These are phyloP conservation scores for Varroa destructor DNA, from an alignment of 1,140 invertebrate genomes.

Conservation along the genomic window DNA sequence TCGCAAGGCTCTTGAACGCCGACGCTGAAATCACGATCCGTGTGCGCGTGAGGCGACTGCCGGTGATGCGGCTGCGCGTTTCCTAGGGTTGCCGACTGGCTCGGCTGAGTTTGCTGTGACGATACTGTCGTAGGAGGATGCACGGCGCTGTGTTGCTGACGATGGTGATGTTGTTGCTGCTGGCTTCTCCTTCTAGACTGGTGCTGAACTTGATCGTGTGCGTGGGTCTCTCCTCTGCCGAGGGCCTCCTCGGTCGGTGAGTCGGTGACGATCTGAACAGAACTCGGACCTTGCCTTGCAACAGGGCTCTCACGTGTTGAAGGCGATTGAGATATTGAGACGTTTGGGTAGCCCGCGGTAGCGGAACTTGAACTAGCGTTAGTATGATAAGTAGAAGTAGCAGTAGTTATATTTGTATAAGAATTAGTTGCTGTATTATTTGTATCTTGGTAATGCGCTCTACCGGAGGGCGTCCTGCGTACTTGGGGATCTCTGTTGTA, in stretches of 20 bases:
- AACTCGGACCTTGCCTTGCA: slow-evolving; percentile 28
- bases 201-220: slow-evolving; percentile 3
- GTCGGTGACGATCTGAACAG: slow-evolving; percentile 28
- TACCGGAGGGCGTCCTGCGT: slow-evolving; percentile 23
- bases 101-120: no score
- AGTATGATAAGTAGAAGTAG: not conserved
- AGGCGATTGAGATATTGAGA: slow-evolving; percentile 28
- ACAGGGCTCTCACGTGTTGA: slow-evolving; percentile 28
- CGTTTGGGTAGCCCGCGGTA: slow-evolving; percentile 25
- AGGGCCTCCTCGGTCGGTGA: slow-evolving; percentile 20
- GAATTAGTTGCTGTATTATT: not conserved
- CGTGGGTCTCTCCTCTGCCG: not conserved
- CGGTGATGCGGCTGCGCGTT: no score
- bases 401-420: not conserved
- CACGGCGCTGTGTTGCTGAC: not conserved
- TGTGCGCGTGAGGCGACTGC: no score
- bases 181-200: slow-evolving; percentile 25
- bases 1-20: no score
- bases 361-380: slow-evolving; percentile 12
- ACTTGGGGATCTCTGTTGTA: slow-evolving; percentile 28
- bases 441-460: slow-evolving; percentile 20
- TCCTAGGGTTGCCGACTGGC: no score
- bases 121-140: no score
- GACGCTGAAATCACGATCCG: no score
- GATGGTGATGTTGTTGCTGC: slow-evolving; percentile 19